Conservation (phyloP, 2,888 invertebrate genomes). For the Ichneumon xanthorius region DNA sequence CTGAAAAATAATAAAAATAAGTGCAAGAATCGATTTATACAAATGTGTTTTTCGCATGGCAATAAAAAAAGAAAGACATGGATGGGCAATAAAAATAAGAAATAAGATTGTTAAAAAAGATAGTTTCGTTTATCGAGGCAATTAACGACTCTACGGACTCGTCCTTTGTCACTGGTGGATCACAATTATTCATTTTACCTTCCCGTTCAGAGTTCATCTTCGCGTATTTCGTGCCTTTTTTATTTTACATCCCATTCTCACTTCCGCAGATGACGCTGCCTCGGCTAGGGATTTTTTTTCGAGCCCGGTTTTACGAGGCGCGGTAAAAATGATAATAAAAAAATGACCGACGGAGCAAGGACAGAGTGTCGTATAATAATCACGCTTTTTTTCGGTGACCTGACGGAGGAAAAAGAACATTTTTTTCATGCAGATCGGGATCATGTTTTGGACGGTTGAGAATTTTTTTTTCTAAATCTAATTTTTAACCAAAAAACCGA, state of each 20-base stretch:
- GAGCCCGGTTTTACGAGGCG: background rate
- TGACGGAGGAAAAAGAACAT: background rate
- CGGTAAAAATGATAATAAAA: conserved; percentile 6
- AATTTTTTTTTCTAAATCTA: too few relatives aligned
- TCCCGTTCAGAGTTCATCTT: conserved; percentile 15
- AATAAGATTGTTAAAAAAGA: background rate
- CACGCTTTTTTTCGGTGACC: background rate
- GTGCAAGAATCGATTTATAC: background rate
- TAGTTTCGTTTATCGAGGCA: conserved; percentile 39
- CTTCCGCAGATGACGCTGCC: background rate
- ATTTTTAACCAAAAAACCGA: too few relatives aligned
- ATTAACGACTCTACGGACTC: conserved; percentile 19
- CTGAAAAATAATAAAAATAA: background rate
- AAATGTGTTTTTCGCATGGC: background rate
- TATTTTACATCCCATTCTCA: background rate
- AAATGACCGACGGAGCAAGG: background rate
- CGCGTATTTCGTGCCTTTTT: conserved; percentile 12
- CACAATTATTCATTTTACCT: conserved; percentile 38
- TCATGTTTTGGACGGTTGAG: too few relatives aligned
- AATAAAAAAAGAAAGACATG: background rate
- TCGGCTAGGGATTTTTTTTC: background rate
- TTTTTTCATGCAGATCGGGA: background rate
- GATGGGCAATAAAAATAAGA: background rate
- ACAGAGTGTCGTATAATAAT: conserved; percentile 1
- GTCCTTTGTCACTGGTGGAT: conserved; percentile 20